A percentile compares a stretch with the other conserved stretches of the same genome.
phyloP scores from a whole-genome alignment of 1,140 invertebrate genomes.

The Drosophila santomea region DNA sequence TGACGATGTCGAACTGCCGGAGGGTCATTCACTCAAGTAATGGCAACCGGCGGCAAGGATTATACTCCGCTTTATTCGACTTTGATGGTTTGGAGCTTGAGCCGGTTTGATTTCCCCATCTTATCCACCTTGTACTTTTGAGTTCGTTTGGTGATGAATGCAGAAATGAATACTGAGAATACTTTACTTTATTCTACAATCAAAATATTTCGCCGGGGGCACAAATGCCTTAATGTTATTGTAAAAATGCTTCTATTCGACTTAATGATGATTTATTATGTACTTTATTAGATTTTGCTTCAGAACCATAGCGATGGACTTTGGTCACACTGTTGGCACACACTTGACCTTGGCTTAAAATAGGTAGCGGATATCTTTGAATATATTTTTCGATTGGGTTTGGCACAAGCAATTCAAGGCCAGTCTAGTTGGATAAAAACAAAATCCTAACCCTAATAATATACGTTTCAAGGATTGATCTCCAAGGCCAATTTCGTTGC shows the following conservation, averaged over 20 bases:
- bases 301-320: background rate
- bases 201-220: no score
- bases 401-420: background rate
- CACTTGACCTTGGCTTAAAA: background rate
- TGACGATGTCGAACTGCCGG: conserved; percentile 21
- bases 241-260: background rate
- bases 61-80: conserved; percentile 2
- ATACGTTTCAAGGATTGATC: background rate
- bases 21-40: conserved; percentile 11
- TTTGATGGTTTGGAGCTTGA: conserved; percentile 8
- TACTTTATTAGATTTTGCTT: background rate
- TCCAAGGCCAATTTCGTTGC: conserved; percentile 14
- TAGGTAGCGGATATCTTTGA: background rate
- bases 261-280: background rate
- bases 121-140: background rate
- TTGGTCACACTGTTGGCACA: background rate
- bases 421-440: background rate
- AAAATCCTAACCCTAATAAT: background rate
- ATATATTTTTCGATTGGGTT: background rate
- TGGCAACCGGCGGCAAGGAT: background rate
- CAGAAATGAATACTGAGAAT: background rate
- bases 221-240: no score
- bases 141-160: background rate
- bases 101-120: conserved; percentile 4
- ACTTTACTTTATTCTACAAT: no score